These are phyloP conservation scores for Tethya wilhelma DNA, from an alignment of 37 sponge, comb jelly and placozoan species.

Conservation along the genomic window DNA sequence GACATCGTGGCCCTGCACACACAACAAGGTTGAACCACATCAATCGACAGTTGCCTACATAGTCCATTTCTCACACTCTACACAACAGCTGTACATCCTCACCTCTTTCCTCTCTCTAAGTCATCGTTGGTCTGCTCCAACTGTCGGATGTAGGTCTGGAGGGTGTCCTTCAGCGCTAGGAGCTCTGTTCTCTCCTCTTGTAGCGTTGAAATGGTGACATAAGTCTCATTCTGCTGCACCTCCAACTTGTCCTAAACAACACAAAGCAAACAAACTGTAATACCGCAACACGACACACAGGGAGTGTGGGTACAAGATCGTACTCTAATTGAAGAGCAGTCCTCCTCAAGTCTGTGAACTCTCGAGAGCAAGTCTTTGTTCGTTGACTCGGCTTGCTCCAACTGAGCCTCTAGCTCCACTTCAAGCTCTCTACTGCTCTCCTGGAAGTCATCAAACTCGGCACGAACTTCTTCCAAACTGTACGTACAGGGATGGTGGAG, in stretches of 20 bases:
- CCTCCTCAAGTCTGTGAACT: constrained; percentile 77
- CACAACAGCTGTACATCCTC: background rate
- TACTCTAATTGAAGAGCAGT: constrained; percentile 86
- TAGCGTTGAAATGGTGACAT: constrained; percentile 82
- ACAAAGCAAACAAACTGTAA: background rate
- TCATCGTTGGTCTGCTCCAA: constrained; percentile 96
- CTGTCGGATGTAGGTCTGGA: constrained; percentile 84
- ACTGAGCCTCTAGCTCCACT: constrained; percentile 90
- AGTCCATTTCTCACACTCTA: background rate
- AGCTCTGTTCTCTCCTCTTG: constrained; percentile 87
- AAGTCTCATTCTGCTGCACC: constrained; percentile 72
- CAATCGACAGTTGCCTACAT: too few species aligned
- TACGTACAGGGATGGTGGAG: background rate
- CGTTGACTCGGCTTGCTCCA: constrained; percentile 85
- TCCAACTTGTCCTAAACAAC: constrained; percentile 71
- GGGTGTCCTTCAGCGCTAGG: constrained; percentile 62
- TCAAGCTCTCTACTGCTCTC: constrained; percentile 93
- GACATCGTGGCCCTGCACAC: constrained; percentile 74
- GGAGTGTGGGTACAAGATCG: constrained; percentile 24
- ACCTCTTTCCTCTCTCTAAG: constrained; percentile 94
- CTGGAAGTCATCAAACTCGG: constrained; percentile 91
- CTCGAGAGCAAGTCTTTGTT: constrained; percentile 72
- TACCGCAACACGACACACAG: background rate
- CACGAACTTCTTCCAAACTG: constrained; percentile 79
- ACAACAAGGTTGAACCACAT: too few species aligned